Base-by-base conservation (phyloP, 1,140 invertebrate species). In the Drosophila repleta region DNA sequence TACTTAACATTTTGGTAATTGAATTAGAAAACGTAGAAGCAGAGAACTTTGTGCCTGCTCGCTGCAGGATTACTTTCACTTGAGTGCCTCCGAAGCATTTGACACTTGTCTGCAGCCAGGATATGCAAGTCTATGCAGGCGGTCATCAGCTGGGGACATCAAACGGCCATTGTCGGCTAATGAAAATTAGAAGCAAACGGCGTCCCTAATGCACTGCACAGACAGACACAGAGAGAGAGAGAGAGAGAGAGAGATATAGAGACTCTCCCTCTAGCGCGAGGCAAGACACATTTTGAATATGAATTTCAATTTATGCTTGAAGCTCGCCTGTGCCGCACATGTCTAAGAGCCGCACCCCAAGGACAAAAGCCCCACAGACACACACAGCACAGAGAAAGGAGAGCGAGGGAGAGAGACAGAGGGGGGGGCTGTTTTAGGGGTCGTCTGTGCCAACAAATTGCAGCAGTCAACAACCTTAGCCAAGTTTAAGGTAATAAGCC, bases 401-500 rank as follows among this genome's bases (percentile, higher is more conserved):
- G 29, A 29, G 29, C 4, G 29, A 29, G 26, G 6, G 32, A 35
- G 32, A 35, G 32, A 2, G 32, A 35, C 10, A 13, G 32, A 35
- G 32, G 2, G 10, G 32, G 32, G 11, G 0, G 32, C 51, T 60
- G 70, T 76, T 35, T 71, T 79, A 82, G 74, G 62, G 76, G 79
- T 72, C 69, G 46, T 35, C 26, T 43, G 73, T 35, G 78, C 61
- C 74, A 77, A 76, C 78, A 82, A 81, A 82, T 82, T 81, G 79
- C 77, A 74, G 56, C 83, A 88, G 83, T 88, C 83, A 88, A 89
- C 83, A 88, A 88, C 83, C 83, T 88, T 64, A 62, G 72, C 52
- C 78, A 82, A 88, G 82, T 88, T 88, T 87, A 82, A 85, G 82
- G 70, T 88, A 85, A 87, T 85, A 81, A 85, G 81, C 75, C 75